A percentile compares a stretch with the other conserved stretches of the same genome.
Conservation (phyloP, 2,113 vertebrate genomes). For the Gobio gobio region DNA sequence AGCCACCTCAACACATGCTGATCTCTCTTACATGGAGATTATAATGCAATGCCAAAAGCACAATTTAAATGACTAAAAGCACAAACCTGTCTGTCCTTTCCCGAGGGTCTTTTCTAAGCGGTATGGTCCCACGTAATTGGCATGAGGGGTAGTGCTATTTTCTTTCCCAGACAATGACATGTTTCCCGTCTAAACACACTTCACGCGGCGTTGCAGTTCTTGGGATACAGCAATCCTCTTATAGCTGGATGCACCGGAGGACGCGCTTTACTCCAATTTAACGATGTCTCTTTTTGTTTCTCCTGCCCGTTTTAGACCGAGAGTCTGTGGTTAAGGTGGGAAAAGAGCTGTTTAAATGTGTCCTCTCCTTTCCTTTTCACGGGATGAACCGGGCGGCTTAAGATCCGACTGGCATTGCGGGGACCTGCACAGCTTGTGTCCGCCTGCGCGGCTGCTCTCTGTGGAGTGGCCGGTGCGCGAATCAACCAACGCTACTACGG, state of each 20-base stretch:
- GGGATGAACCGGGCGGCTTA: conserved; percentile 71
- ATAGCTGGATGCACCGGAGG: conserved; percentile 62
- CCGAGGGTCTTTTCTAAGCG: conserved; percentile 99
- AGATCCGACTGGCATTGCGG: conserved; percentile 69
- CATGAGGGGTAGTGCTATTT: conserved; percentile 94
- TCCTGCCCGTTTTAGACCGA: conserved; percentile 64
- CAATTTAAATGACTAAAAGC: conserved; percentile 48
- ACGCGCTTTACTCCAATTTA: conserved; percentile 44
- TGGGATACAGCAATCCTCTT: conserved; percentile 71
- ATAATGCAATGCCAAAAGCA: conserved; percentile 25
- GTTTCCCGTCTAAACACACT: conserved; percentile 61
- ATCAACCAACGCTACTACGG: conserved; percentile 1
- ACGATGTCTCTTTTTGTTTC: conserved; percentile 37
- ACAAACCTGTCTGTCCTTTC: conserved; percentile 99
- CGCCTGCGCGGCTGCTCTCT: conserved; percentile 73
- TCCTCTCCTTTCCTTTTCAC: conserved; percentile 64
- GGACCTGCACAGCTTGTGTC: conserved; percentile 68
- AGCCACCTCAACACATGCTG: background rate
- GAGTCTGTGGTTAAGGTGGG: conserved; percentile 55
- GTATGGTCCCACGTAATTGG: conserved; percentile 99
- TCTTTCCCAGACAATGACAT: conserved; percentile 98
- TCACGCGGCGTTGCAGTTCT: conserved; percentile 58
- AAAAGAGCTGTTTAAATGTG: background rate
- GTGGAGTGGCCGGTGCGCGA: conserved; percentile 57
- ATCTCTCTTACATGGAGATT: background rate